A percentile compares a stretch with the other conserved stretches of the same genome.
Evolutionary conservation across 2,888 invertebrate genomes (phyloP).

Genomic region (Chrysopilus asiliformis): DNA sequence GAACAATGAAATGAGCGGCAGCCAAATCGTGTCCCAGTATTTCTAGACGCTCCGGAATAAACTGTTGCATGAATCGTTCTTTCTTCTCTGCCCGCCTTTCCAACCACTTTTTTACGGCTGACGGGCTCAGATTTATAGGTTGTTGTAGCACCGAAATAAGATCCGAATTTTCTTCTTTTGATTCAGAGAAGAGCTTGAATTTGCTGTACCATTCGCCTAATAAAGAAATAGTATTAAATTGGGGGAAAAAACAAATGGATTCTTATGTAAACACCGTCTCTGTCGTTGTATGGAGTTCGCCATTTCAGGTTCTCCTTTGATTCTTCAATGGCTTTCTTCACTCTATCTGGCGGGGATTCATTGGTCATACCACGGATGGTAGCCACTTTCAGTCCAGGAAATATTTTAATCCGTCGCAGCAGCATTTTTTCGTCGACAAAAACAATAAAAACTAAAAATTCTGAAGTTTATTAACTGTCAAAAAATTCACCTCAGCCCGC

Average conservation of each 20-base stretch:
- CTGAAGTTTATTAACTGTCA: too few relatives aligned
- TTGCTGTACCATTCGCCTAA: slow-evolving; percentile 45
- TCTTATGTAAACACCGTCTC: too few relatives aligned
- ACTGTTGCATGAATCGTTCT: slow-evolving; percentile 47
- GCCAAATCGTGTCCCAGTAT: slow-evolving; percentile 68
- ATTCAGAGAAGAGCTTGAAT: slow-evolving; percentile 43
- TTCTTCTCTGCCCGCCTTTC: slow-evolving; percentile 35
- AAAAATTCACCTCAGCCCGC: too few relatives aligned
- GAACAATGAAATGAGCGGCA: slow-evolving; percentile 70
- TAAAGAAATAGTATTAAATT: too few relatives aligned
- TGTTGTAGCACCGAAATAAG: slow-evolving; percentile 37
- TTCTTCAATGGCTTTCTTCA: slow-evolving; percentile 22
- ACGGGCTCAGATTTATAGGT: slow-evolving; percentile 38
- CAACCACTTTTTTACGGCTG: slow-evolving; percentile 45
- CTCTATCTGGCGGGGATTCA: too few relatives aligned
- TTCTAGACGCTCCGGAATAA: slow-evolving; percentile 43
- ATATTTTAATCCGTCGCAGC: too few relatives aligned
- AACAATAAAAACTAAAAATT: too few relatives aligned
- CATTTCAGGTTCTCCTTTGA: slow-evolving; percentile 42
- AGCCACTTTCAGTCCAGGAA: too few relatives aligned
- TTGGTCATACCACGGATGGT: too few relatives aligned
- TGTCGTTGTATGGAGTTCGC: slow-evolving; percentile 47
- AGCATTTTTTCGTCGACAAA: too few relatives aligned
- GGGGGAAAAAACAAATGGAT: too few relatives aligned
- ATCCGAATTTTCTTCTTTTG: slow-evolving; percentile 38